Base-by-base conservation (phyloP, 23 tunicate species). In the Clavelina lepadiformis region DNA sequence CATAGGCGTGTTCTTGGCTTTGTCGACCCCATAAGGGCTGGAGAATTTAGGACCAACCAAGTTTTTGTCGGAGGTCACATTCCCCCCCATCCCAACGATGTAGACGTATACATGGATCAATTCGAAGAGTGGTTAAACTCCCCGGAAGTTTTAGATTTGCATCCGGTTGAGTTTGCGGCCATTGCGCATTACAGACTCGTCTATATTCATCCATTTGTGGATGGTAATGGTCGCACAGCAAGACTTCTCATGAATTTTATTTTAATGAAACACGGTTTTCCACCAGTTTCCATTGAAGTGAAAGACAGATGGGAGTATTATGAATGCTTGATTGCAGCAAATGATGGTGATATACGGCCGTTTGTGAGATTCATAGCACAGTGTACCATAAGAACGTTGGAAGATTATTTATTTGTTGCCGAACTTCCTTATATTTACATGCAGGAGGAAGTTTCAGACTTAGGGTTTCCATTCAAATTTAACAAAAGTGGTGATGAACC, bases 221-320 rank as follows among this genome's bases (percentile, higher is more conserved):
- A 93, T 67, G 98, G 98, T 0, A 93, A 93, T 55, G 98, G 98
- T 0, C 65, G 98, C 31, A 93, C 98, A 58, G 86, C 94, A 3
- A 61, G 98, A 21, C 73, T 93, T 3, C 54, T 93, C 7, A 93
- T 93, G 98, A 93, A 93, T 52, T 72, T 83, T 21, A 93, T 93
- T 68, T 69, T 93, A 19, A 79, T 93, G 94, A 73, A 63, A 62
- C 69, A 79, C 56, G 98, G 94, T 18, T 80, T 83, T 68, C 98
- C 98, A 1, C 93, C 92, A 0, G 94, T 93, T 4, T 78, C 86
- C 13, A 68, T 93, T 20, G 82, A 89, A 65, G 83, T 89, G 8
- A 56, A 66, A 32, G 89, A 89, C 53, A 56, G 97, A 5, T 81
- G 89, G 89, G 81, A 68, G 28, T 89, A 89, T 63, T 89, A 89